Evolutionary conservation across 2,113 vertebrate genomes (phyloP).

Genomic region (Cairina moschata): DNA sequence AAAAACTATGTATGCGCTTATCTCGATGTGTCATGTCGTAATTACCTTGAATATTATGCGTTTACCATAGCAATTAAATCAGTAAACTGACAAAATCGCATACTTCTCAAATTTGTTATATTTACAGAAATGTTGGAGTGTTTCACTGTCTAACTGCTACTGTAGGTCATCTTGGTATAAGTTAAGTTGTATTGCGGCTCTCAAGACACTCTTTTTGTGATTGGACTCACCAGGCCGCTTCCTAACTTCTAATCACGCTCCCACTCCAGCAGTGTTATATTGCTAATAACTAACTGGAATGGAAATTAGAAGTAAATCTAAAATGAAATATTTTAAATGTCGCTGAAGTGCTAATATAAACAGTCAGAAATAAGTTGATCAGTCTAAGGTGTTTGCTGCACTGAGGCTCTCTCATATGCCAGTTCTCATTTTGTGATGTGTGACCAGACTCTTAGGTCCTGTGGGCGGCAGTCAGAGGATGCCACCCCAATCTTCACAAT

Average conservation of each 20-base stretch:
- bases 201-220: not conserved
- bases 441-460: not conserved
- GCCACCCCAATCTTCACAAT: not conserved
- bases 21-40: not conserved
- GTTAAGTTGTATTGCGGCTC: not conserved
- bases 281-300: not conserved
- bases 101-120: not conserved
- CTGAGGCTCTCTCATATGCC: rapidly evolving
- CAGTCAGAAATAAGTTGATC: not conserved
- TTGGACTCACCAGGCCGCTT: not conserved
- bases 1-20: not conserved
- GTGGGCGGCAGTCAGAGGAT: not conserved
- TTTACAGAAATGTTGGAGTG: rapidly evolving
- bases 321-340: not conserved
- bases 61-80: not conserved
- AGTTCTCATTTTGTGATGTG: not conserved
- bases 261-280: not conserved
- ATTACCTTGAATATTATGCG: not conserved
- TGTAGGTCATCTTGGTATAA: rapidly evolving
- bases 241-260: not conserved
- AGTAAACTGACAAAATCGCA: not conserved
- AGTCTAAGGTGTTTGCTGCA: not conserved
- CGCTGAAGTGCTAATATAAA: not conserved
- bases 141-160: not conserved
- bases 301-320: not conserved